Percentiles rank a stretch among this genome's conserved stretches.
These are phyloP conservation scores for Hemibagrus wyckioides DNA, from an alignment of 2,113 vertebrate species.

Conservation along the genomic window DNA sequence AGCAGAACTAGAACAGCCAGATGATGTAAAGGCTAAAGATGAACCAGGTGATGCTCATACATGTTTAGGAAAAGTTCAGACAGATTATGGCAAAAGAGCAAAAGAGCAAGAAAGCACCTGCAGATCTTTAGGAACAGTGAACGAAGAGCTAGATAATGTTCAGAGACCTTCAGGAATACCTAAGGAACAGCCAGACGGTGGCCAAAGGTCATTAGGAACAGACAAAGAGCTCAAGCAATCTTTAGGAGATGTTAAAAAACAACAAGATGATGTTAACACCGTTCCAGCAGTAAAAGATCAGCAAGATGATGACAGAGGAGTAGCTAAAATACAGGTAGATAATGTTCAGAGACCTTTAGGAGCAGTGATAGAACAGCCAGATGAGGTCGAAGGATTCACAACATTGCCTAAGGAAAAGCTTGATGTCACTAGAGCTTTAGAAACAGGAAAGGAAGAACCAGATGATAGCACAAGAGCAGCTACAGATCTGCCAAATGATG, in stretches of 20 bases:
- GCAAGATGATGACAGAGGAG: background rate
- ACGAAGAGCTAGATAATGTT: background rate
- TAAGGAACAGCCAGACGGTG: background rate
- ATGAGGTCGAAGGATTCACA: background rate
- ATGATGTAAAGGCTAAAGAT: background rate
- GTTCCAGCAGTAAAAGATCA: background rate
- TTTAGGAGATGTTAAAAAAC: background rate
- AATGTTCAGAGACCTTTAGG: background rate
- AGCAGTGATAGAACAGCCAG: background rate
- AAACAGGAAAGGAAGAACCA: constrained; percentile 24
- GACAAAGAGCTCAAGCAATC: background rate
- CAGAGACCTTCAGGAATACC: background rate
- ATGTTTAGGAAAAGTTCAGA: background rate
- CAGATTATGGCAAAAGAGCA: background rate
- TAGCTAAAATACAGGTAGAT: background rate
- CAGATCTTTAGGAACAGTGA: background rate
- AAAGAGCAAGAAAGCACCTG: background rate
- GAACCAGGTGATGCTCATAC: background rate
- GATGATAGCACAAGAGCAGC: background rate
- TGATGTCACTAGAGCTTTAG: background rate
- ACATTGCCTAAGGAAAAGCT: background rate
- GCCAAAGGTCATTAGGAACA: background rate
- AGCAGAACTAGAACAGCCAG: constrained; percentile 28
- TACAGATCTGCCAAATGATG: background rate
- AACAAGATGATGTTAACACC: background rate